Percentiles rank a stretch among this genome's conserved stretches.
phyloP scores from a whole-genome alignment of 2,888 invertebrate genomes.

The Sminthurides aquaticus region DNA sequence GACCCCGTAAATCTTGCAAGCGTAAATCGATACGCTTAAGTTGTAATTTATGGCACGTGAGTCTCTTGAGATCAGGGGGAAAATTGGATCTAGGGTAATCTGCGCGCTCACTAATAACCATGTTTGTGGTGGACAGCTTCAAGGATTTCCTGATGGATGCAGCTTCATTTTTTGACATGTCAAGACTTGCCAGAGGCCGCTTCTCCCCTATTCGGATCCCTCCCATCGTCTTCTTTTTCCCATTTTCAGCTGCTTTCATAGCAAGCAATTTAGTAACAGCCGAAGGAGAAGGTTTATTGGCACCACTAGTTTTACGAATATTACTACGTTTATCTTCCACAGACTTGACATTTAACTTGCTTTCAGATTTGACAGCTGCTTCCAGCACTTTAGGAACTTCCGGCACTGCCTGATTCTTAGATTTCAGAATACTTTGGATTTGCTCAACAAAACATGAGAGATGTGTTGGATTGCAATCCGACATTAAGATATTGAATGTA shows the following conservation, averaged over 20 bases:
- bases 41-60: background rate
- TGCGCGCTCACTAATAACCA: background rate
- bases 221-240: background rate
- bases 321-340: background rate
- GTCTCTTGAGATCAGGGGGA: constrained; percentile 9
- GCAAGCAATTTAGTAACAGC: background rate
- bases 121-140: background rate
- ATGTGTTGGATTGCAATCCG: constrained; percentile 12
- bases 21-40: constrained; percentile 5
- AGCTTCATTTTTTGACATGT: constrained; percentile 16
- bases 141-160: constrained; percentile 5
- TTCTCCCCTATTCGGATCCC: constrained; percentile 6
- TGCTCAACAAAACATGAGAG: constrained; percentile 4
- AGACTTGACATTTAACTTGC: background rate
- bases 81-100: constrained; percentile 13
- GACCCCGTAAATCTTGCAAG: constrained; percentile 2
- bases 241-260: background rate
- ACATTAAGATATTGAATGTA: constrained; percentile 7
- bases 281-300: no score
- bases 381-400: background rate
- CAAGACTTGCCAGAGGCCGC: constrained; percentile 4
- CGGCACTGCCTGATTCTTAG: background rate
- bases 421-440: background rate
- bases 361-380: background rate
- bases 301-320: no score